Evolutionary conservation across 2,797 vertebrate species (phyloP).

Genomic region (Enteromius treurensis): DNA sequence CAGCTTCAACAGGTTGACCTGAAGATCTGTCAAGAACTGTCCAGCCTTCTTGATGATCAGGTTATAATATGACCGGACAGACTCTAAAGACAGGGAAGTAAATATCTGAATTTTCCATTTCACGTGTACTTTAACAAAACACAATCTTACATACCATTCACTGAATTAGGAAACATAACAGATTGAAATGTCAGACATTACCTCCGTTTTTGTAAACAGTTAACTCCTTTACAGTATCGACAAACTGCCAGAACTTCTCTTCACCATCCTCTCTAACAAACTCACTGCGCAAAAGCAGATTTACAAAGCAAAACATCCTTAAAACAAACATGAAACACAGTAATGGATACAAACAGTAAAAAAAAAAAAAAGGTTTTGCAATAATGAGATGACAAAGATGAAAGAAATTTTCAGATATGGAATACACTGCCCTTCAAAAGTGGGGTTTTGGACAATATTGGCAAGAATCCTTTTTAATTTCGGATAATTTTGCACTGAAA

Average conservation of each 20-base stretch:
- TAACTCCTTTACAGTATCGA: constrained; percentile 94
- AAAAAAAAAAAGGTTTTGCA: no score
- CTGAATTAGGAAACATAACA: background rate
- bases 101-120: background rate
- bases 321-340: background rate
- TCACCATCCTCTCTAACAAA: constrained; percentile 95
- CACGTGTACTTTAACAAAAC: background rate
- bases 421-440: no score
- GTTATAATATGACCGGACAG: constrained; percentile 90
- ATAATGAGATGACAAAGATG: background rate
- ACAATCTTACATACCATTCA: background rate
- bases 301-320: constrained; percentile 6
- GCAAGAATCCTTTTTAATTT: no score
- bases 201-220: constrained; percentile 92
- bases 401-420: background rate
- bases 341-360: background rate
- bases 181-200: constrained; percentile 68
- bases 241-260: constrained; percentile 98
- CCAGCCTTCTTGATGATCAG: constrained; percentile 95
- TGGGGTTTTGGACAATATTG: no score
- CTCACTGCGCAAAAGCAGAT: constrained; percentile 79
- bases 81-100: constrained; percentile 75
- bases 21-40: constrained; percentile 92
- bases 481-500: no score
- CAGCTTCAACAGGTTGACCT: constrained; percentile 90